phyloP scores from a whole-genome alignment of 2,888 invertebrate genomes.

The Malacosoma neustria region DNA sequence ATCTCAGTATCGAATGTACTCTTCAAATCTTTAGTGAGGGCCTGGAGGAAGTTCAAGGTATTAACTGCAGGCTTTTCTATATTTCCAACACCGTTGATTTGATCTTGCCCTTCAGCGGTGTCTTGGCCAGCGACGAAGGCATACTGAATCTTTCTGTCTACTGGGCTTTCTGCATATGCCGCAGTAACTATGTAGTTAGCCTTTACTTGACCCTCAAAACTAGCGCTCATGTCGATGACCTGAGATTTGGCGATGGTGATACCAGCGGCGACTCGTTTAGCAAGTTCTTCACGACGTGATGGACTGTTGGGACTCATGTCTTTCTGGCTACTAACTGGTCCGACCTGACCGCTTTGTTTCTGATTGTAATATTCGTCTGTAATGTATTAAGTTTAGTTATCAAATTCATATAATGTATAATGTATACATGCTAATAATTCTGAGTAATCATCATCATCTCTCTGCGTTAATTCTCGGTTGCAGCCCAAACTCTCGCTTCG shows the following conservation, averaged over 20 bases:
- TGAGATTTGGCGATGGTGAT: conserved; percentile 67
- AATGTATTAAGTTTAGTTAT: no score
- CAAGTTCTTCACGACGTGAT: conserved; percentile 65
- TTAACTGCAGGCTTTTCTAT: conserved; percentile 64
- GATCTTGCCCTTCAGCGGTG: conserved; percentile 42
- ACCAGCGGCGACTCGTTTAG: conserved; percentile 68
- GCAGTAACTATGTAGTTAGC: conserved; percentile 67
- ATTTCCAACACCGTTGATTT: conserved; percentile 62
- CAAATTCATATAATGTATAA: no score
- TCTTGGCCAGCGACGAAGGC: conserved; percentile 60
- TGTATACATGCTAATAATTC: no score
- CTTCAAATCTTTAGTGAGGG: conserved; percentile 67
- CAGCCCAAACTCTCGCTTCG: no score
- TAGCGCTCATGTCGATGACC: conserved; percentile 69
- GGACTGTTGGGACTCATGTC: conserved; percentile 56
- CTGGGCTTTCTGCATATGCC: conserved; percentile 71
- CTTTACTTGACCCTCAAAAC: conserved; percentile 69
- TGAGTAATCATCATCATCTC: no score
- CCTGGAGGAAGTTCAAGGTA: conserved; percentile 66
- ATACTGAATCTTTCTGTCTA: conserved; percentile 70
- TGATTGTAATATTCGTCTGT: conserved; percentile 47
- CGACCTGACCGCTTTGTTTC: conserved; percentile 35
- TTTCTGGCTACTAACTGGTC: conserved; percentile 28
- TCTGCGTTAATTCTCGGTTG: no score
- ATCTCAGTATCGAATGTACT: conserved; percentile 62